These are phyloP conservation scores for Ciconia boyciana DNA, from an alignment of 2,113 vertebrate genomes.

Conservation along the genomic window DNA sequence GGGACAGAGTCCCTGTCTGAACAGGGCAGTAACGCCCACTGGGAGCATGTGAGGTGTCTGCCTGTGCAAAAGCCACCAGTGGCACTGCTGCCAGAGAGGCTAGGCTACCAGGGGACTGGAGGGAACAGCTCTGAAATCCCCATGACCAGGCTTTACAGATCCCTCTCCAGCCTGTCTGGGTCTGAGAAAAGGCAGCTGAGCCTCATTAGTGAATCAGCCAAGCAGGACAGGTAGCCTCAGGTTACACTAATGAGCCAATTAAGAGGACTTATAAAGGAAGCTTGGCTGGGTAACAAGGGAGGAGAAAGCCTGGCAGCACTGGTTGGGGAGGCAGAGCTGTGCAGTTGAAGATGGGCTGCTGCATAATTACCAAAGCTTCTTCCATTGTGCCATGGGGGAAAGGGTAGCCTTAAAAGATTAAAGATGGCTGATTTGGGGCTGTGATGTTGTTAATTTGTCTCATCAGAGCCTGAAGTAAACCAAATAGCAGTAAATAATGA, in stretches of 20 bases:
- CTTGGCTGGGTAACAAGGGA: background rate
- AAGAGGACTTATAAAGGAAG: constrained; percentile 16
- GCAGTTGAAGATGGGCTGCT: background rate
- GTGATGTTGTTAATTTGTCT: background rate
- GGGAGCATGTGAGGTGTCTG: background rate
- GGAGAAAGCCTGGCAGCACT: background rate
- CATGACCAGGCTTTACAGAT: background rate
- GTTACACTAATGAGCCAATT: constrained; percentile 48
- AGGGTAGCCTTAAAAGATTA: background rate
- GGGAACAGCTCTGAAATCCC: background rate
- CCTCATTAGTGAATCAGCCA: constrained; percentile 33
- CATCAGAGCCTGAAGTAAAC: background rate
- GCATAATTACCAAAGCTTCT: background rate
- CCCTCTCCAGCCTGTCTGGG: background rate
- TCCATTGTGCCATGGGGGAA: background rate
- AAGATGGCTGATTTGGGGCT: background rate
- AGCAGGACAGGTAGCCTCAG: constrained; percentile 56
- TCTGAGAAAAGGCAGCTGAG: constrained; percentile 24
- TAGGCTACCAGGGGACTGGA: background rate
- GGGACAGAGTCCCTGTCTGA: background rate
- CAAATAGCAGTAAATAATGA: background rate
- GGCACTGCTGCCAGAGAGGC: background rate
- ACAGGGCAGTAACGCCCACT: accelerated
- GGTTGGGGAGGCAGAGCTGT: background rate
- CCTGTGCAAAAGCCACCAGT: background rate